A percentile compares a stretch with the other conserved stretches of the same genome.
Conservation (phyloP, 53 echinoderm and acorn worm genomes). For the Actinopyga echinites region DNA sequence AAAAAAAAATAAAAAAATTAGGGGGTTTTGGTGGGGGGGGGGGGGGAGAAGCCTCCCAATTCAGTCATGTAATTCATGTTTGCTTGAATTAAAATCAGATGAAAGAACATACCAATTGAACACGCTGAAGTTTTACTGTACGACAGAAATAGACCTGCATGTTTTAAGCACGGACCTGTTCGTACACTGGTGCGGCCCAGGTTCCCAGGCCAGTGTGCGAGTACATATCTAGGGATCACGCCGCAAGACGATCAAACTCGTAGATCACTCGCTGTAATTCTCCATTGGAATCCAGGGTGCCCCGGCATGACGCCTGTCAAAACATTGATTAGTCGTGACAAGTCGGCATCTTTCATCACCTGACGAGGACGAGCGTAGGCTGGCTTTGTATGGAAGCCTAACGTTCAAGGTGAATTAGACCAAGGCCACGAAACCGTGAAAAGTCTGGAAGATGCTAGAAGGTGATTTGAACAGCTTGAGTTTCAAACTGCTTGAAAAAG, state of each 20-base stretch:
- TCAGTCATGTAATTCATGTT: too few species aligned
- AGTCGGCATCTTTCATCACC: conserved; percentile 28
- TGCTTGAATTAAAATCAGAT: too few species aligned
- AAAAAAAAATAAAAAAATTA: too few species aligned
- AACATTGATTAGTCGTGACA: conserved; percentile 28
- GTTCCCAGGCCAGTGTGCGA: neutral
- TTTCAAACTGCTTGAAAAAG: conserved; percentile 30
- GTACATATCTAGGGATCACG: neutral
- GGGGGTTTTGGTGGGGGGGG: too few species aligned
- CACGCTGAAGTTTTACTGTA: too few species aligned
- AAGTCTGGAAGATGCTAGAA: conserved; percentile 16
- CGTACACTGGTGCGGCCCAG: too few species aligned
- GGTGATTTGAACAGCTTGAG: conserved; percentile 35
- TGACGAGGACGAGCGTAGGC: conserved; percentile 15
- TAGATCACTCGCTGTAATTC: conserved; percentile 16
- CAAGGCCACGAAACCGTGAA: conserved; percentile 33
- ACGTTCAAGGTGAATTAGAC: conserved; percentile 24
- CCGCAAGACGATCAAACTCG: conserved; percentile 3
- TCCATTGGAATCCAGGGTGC: conserved; percentile 2
- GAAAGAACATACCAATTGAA: too few species aligned
- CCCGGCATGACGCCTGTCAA: conserved; percentile 23
- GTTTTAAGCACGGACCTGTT: too few species aligned
- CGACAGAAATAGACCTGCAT: too few species aligned
- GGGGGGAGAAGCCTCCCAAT: too few species aligned
- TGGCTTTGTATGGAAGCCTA: conserved; percentile 15